phyloP scores from a whole-genome alignment of 2,888 invertebrate genomes.

The Petrophora chlorosata region DNA sequence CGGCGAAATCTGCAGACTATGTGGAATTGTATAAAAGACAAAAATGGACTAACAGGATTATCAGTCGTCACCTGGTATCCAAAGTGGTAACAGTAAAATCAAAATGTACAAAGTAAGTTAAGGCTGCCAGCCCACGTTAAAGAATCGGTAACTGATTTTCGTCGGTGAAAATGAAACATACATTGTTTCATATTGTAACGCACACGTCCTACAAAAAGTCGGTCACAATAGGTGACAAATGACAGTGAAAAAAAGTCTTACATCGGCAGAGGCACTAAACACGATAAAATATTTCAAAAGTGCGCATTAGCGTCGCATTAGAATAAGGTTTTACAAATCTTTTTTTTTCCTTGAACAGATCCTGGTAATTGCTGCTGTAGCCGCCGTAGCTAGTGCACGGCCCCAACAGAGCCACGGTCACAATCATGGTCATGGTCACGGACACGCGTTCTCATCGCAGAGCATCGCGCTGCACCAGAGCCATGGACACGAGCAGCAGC shows the following conservation, averaged over 20 bases:
- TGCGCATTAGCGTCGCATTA: not conserved
- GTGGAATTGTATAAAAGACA: slow-evolving; percentile 26
- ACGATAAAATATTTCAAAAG: not conserved
- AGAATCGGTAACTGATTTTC: too few species aligned
- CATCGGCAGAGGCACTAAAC: too few species aligned
- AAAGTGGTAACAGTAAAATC: slow-evolving; percentile 7
- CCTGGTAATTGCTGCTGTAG: slow-evolving; percentile 8
- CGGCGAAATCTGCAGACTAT: slow-evolving; percentile 21
- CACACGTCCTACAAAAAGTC: too few species aligned
- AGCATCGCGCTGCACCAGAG: slow-evolving; percentile 51
- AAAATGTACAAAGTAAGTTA: slow-evolving; percentile 31
- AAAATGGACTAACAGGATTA: slow-evolving; percentile 15
- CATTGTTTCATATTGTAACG: too few species aligned
- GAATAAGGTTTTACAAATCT: not conserved
- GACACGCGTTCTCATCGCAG: slow-evolving; percentile 48
- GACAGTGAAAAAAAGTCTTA: too few species aligned
- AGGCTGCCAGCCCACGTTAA: not conserved
- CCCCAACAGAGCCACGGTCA: slow-evolving; percentile 15
- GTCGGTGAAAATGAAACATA: too few species aligned
- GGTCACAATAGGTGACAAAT: too few species aligned
- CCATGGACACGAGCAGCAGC: slow-evolving; percentile 37
- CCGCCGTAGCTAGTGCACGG: slow-evolving; percentile 13
- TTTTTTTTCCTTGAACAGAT: slow-evolving; percentile 3
- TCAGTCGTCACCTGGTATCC: slow-evolving; percentile 22
- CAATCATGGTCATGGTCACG: slow-evolving; percentile 24